Base-by-base conservation (phyloP, 2,888 invertebrate species). In the Acanthoscelides obtectus region DNA sequence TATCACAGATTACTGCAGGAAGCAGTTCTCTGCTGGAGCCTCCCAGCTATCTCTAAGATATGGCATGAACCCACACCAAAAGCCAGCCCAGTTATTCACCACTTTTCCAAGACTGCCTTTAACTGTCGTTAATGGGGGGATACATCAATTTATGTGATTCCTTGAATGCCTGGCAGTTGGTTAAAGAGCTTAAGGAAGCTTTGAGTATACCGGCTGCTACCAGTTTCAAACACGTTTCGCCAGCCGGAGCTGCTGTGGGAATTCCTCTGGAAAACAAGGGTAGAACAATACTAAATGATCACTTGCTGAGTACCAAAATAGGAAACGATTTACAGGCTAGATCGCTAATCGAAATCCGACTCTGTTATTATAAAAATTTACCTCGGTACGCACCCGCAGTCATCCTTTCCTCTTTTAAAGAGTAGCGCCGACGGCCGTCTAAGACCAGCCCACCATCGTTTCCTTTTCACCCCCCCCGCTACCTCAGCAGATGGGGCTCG, bases 11-110 rank as follows among this genome's bases (percentile, higher is more conserved):
- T 99, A 96, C 83, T 98, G 98, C 88, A 92, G 98, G 17, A 94
- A 94, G 82, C 92, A 97, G 83, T 98, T 94, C 84, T 93, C 94
- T 0, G 85, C 88, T 2, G 92, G 92, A 0, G 87, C 89, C 1
- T 91, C 96, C 0, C 97, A 97, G 83, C 82, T 98, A 69, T 92
- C 94, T 0, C 87, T 98, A 67, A 73, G 98, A 80, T 99, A 99
- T 86, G 99, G 93, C 71, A 98, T 98, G 96, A 99, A 99, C 86
- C 99, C 99, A 0, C 99, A 99, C 83, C 99, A 99, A 84, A 96
- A 96, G 83, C 97, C 97, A 0, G 98, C 98, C 0, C 97, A 97
- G 82, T 87, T 98, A 5, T 98, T 91, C 84, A 96, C 96, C 0
- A 93, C 91, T 0, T 85, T 91, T 22, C 89, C 92, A 70, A 88